Evolutionary conservation across 1,140 invertebrate species (phyloP), one percentile per base, ranked within the genome.

Genomic region (Drosophila miranda): DNA sequence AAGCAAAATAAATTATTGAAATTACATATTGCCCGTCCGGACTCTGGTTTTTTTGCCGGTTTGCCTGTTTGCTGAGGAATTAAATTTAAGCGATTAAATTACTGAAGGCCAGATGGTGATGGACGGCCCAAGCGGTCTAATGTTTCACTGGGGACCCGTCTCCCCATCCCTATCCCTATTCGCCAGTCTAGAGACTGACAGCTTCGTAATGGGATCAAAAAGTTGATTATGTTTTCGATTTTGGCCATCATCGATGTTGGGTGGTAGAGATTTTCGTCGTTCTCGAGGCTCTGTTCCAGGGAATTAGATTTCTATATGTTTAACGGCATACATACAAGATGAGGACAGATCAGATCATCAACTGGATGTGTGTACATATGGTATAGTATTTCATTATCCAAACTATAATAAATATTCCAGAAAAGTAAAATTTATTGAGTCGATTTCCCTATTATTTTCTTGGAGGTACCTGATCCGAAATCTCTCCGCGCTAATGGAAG

Each of bases 1-100:
- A 42, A 23, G 60, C 9, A 23, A 55, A 23, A 80, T 53, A 82
- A 82, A 69, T 81, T 82, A 82, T 81, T 74, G 68, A 81, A 77
- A 82, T 78, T 55, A 77, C 75, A 78, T 76, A 74, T 57, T 56
- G 66, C 51, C 62, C 26, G 55, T 49, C 50, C 14, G 11, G 46
- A 28, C 9, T 14, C 8, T 19, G 19, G 21, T 30, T 11, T 3
- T 34, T 11, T 38, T 38, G 28, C 2, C 1, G 23, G 2, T 9
- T 28, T 28, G 6, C 1, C 3, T 13, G 34, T 11, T 9, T 11
- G 34, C 34, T 48, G 45, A 66, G 73, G 68, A 77, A 70, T 81
- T 71, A 66, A 73, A 64, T 81, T 82, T 57, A 23, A 45, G 38
- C 55, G 68, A 81, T 81, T 81, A 63, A 69, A 55, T 81, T 77